A percentile compares a stretch with the other conserved stretches of the same genome.
These are phyloP conservation scores for Microcaecilia unicolor DNA, from an alignment of 2,797 vertebrate species.

Conservation along the genomic window DNA sequence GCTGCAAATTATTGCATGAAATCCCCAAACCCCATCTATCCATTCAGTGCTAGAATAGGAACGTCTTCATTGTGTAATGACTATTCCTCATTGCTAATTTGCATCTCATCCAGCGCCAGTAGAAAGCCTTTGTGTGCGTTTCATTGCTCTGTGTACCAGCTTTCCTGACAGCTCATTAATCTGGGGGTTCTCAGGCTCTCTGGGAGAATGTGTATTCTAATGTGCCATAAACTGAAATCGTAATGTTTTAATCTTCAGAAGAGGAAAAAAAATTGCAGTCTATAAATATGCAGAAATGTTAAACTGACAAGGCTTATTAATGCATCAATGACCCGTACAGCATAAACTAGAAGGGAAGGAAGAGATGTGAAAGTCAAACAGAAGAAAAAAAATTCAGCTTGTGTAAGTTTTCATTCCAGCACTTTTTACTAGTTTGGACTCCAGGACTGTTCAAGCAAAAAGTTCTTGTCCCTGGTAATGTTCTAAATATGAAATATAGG, in stretches of 20 bases:
- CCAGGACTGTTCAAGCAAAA: no score
- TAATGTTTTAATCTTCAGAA: conserved; percentile 7
- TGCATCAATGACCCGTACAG: conserved; percentile 14
- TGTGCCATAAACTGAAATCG: conserved; percentile 1
- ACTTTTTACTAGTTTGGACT: no score
- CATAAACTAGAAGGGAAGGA: neutral
- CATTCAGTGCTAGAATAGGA: neutral
- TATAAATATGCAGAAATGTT: conserved; percentile 20
- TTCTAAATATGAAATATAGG: no score
- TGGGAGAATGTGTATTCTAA: conserved; percentile 14
- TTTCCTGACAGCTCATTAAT: conserved; percentile 5
- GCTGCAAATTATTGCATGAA: neutral
- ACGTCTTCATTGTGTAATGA: conserved; percentile 9
- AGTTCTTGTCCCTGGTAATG: no score
- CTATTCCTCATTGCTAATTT: conserved; percentile 14
- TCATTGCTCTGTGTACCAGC: conserved; percentile 4
- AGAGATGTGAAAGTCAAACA: conserved; percentile 10
- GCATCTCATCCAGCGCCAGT: neutral
- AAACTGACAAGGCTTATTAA: conserved; percentile 20
- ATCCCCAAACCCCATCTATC: neutral
- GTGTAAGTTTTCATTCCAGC: no score
- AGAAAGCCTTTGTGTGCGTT: conserved; percentile 1
- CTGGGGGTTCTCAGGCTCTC: conserved; percentile 6
- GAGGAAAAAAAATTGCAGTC: conserved; percentile 14
- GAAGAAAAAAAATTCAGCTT: no score